Percentiles rank a stretch among this genome's conserved stretches.
Evolutionary conservation across 2,113 vertebrate genomes (phyloP).

Genomic region (Vulpes ferrilata): DNA sequence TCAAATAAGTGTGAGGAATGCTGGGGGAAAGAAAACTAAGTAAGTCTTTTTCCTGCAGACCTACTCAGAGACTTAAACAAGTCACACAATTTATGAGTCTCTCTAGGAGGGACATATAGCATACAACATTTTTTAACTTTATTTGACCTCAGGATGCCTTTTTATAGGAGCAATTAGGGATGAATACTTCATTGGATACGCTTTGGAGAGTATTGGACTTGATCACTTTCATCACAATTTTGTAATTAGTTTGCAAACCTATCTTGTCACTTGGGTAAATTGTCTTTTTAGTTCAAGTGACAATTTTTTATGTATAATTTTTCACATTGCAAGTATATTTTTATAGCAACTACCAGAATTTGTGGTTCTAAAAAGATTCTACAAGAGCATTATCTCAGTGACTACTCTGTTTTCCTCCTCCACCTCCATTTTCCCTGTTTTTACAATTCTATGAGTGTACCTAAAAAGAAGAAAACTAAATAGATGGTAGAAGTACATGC

Average conservation of each 20-base stretch:
- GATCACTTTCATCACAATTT: background rate
- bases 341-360: constrained; percentile 2
- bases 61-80: background rate
- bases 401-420: background rate
- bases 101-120: background rate
- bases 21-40: background rate
- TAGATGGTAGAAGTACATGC: background rate
- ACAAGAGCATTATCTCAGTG: background rate
- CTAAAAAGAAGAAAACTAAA: background rate
- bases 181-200: background rate
- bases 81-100: background rate
- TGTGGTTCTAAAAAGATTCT: background rate
- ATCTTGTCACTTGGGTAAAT: background rate
- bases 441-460: background rate
- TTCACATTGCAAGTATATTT: constrained; percentile 37
- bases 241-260: constrained; percentile 20
- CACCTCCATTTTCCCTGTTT: background rate
- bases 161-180: background rate
- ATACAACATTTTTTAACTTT: background rate
- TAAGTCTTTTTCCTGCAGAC: background rate
- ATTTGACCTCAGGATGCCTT: background rate
- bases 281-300: background rate
- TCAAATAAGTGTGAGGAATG: background rate
- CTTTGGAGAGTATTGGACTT: background rate
- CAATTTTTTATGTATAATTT: background rate